A percentile compares a stretch with the other conserved stretches of the same genome.
These are phyloP conservation scores for Aleiodes leptofemur DNA, from an alignment of 2,888 invertebrate species.

Conservation along the genomic window DNA sequence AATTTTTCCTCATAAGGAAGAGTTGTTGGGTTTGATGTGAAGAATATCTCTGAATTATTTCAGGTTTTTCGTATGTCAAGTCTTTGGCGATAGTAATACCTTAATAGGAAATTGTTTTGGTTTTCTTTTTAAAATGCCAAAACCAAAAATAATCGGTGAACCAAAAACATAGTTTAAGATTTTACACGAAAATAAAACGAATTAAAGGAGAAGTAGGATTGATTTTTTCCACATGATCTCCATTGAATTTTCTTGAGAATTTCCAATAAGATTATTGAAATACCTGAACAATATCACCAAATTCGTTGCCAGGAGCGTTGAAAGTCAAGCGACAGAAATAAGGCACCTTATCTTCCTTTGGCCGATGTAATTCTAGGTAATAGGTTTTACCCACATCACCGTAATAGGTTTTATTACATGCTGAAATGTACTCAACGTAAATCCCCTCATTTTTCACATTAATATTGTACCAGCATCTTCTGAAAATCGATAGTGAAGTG, in stretches of 20 bases:
- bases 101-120: too few relatives aligned
- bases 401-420: slow-evolving; percentile 93
- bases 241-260: background rate
- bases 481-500: background rate
- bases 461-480: background rate
- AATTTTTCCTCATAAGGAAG: too few relatives aligned
- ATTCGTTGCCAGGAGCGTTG: slow-evolving; percentile 87
- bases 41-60: too few relatives aligned
- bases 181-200: background rate
- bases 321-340: slow-evolving; percentile 92
- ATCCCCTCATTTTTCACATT: background rate
- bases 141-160: background rate
- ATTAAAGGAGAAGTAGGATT: background rate
- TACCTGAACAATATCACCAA: slow-evolving; percentile 93
- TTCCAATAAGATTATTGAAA: background rate
- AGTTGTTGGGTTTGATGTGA: too few relatives aligned
- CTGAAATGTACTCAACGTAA: slow-evolving; percentile 75
- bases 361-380: slow-evolving; percentile 89
- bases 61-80: too few relatives aligned
- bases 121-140: too few relatives aligned
- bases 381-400: slow-evolving; percentile 93
- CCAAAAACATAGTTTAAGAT: background rate
- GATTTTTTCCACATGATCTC: background rate
- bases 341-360: slow-evolving; percentile 90
- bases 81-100: too few relatives aligned